These are phyloP conservation scores for Nasonovia ribisnigri DNA, from an alignment of 2,888 invertebrate genomes.

Conservation along the genomic window DNA sequence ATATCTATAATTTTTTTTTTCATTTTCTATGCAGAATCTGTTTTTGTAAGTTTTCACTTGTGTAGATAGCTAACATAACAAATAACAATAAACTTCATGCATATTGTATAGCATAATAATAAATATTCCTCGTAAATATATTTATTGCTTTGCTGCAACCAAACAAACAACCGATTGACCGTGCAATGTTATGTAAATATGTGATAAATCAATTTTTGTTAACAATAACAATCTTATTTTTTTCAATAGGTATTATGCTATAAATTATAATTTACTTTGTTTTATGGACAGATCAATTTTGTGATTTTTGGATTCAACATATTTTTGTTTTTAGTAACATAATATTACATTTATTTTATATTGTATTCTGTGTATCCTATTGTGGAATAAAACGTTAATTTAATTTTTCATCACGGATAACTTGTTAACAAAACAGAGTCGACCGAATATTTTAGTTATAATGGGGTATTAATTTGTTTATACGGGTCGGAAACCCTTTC, in stretches of 20 bases:
- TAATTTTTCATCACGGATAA: background rate
- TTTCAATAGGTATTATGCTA: background rate
- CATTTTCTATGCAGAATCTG: background rate
- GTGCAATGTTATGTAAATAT: background rate
- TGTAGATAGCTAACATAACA: background rate
- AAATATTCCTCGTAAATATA: background rate
- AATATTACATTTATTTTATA: background rate
- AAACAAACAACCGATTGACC: background rate
- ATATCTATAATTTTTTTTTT: background rate
- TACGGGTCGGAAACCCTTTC: conserved; percentile 10
- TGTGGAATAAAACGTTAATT: background rate
- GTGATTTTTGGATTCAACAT: background rate
- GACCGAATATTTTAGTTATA: background rate
- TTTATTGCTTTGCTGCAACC: background rate
- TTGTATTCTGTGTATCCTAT: background rate
- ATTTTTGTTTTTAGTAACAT: background rate
- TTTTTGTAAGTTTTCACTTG: background rate
- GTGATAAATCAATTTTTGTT: background rate
- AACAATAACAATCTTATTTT: background rate
- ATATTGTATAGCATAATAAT: background rate
- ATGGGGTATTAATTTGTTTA: background rate
- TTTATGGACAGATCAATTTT: background rate
- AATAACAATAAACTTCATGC: background rate
- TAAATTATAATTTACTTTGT: background rate
- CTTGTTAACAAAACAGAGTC: background rate